Conservation (phyloP, 2,888 invertebrate genomes). For the Drosophila nr. fundita region DNA sequence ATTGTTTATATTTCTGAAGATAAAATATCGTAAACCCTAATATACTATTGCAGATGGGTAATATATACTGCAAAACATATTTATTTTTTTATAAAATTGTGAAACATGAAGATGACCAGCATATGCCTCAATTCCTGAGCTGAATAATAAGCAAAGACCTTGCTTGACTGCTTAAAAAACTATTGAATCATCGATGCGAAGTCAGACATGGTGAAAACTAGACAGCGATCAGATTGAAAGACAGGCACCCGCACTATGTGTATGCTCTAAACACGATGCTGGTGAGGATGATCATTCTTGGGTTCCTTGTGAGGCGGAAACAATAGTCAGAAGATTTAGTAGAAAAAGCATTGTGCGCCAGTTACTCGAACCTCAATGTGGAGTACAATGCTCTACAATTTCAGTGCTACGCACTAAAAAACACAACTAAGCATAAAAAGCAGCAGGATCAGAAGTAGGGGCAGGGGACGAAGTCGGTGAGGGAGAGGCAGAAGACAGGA, state of each 20-base stretch:
- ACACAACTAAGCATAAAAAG: conserved; percentile 48
- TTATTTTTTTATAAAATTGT: conserved; percentile 2
- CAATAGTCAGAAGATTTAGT: conserved; percentile 52
- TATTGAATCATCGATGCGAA: conserved; percentile 43
- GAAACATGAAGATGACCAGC: conserved; percentile 39
- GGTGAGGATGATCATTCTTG: conserved; percentile 21
- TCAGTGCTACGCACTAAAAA: conserved; percentile 53
- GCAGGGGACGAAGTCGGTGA: neutral
- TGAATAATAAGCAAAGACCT: conserved; percentile 47
- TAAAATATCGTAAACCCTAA: conserved; percentile 24
- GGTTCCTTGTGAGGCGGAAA: conserved; percentile 37
- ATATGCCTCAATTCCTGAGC: conserved; percentile 36
- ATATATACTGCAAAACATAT: conserved; percentile 28
- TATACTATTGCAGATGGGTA: conserved; percentile 19
- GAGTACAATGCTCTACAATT: conserved; percentile 65
- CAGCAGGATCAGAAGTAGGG: conserved; percentile 35
- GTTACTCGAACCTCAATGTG: conserved; percentile 18
- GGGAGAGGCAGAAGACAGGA: conserved; percentile 29
- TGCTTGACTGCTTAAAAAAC: conserved; percentile 40
- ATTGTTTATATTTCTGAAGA: neutral
- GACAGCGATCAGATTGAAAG: conserved; percentile 26
- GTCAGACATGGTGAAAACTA: conserved; percentile 18
- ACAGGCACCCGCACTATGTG: conserved; percentile 57
- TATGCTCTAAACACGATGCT: conserved; percentile 19
- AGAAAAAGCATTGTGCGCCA: conserved; percentile 56